Base-by-base conservation (phyloP, 1,140 invertebrate genomes). In the Proctacanthus coquilletti region DNA sequence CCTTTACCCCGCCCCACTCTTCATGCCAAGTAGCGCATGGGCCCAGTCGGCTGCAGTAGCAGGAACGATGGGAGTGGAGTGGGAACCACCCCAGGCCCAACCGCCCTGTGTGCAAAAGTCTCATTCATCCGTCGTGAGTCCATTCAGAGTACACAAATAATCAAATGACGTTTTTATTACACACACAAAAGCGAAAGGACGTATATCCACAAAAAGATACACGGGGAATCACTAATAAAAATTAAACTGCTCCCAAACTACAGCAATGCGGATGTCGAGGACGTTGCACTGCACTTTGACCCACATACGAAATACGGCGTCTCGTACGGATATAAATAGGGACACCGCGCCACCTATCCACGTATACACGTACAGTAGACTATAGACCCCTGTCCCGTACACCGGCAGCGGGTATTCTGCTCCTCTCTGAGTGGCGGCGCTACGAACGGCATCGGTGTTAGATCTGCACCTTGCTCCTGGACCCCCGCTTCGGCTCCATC, bases 251-350 rank as follows among this genome's bases (percentile, higher is more conserved):
- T 41, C 40, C 54, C 52, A 57, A 58, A 56, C 52, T 57, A 58
- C 55, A 52, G 55, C 55, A 58, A 52, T 58, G 55, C 55, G 55
- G 55, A 58, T 58, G 55, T 57, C 53, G 52, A 57, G 55, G 55
- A 58, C 55, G 52, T 58, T 58, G 55, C 57, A 58, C 55, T 58
- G 51, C 52, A 52, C 53, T 58, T 57, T 58, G 55, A 58, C 55
- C 55, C 55, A 58, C 51, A 57, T 57, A 5, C 13, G 18, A 35
- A 35, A 18, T n/a, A n/a, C n/a, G n/a, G n/a, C n/a, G n/a, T n/a
- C n/a, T n/a, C n/a, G n/a, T n/a, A n/a, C n/a, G n/a, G n/a, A n/a
- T n/a, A n/a, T n/a, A n/a, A n/a, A n/a, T n/a, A n/a, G n/a, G n/a
- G n/a, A n/a, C n/a, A n/a, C n/a, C n/a, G n/a, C n/a, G n/a, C n/a